Percentiles rank a stretch among this genome's conserved stretches.
These are phyloP conservation scores for Rhopalosiphum nymphaeae DNA, from an alignment of 2,888 invertebrate species.

Conservation along the genomic window DNA sequence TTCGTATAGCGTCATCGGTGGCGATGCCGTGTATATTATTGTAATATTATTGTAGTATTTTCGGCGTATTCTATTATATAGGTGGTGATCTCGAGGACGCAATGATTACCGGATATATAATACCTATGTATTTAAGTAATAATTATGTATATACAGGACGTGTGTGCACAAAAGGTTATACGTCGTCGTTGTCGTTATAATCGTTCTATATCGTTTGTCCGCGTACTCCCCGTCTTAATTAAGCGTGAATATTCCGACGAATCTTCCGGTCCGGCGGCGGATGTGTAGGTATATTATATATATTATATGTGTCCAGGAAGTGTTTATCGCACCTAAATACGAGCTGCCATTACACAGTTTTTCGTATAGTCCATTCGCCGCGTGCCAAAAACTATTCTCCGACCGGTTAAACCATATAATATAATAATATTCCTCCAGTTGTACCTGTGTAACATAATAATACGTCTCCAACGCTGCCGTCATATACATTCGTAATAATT, in stretches of 20 bases:
- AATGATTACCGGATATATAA: neutral
- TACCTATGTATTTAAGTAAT: neutral
- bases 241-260: neutral
- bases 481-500: neutral
- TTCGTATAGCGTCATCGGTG: neutral
- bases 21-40: neutral
- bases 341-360: neutral
- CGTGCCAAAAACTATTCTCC: neutral
- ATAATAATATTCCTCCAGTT: neutral
- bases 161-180: neutral
- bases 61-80: neutral
- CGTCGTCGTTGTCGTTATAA: neutral
- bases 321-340: neutral
- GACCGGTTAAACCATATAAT: neutral
- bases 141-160: neutral
- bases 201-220: neutral
- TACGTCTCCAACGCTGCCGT: neutral
- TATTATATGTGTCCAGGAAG: neutral
- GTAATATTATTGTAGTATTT: neutral
- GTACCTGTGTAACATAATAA: neutral
- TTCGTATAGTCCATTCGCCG: neutral
- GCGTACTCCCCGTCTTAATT: constrained; percentile 24
- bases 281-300: neutral
- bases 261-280: constrained; percentile 14
- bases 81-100: neutral